phyloP scores from a whole-genome alignment of 2,888 invertebrate species.

The Drosophila merina region DNA sequence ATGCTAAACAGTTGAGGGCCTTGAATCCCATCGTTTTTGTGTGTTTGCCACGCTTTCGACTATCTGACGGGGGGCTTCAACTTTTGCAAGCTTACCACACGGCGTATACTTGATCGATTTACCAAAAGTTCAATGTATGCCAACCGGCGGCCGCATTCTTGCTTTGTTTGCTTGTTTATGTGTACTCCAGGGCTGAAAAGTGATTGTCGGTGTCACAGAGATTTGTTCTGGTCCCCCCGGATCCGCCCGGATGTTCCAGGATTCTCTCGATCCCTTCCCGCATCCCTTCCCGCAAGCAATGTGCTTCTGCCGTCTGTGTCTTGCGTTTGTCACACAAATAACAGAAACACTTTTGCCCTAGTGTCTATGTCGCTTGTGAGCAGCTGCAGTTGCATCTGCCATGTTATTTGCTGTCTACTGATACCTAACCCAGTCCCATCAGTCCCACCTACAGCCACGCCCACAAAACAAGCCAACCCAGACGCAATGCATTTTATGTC shows the following conservation, averaged over 20 bases:
- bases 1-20: slow-evolving; percentile 63
- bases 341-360: slow-evolving; percentile 56
- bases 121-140: slow-evolving; percentile 58
- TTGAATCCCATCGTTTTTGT: slow-evolving; percentile 38
- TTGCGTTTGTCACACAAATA: slow-evolving; percentile 64
- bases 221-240: slow-evolving; percentile 38
- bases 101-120: slow-evolving; percentile 73
- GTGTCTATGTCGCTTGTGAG: slow-evolving; percentile 20
- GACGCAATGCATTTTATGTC: slow-evolving; percentile 74
- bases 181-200: slow-evolving; percentile 50
- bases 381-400: slow-evolving; percentile 32
- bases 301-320: slow-evolving; percentile 30
- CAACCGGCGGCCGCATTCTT: slow-evolving; percentile 33
- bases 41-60: slow-evolving; percentile 44
- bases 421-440: slow-evolving; percentile 26
- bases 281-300: not conserved
- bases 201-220: slow-evolving; percentile 62
- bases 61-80: slow-evolving; percentile 13
- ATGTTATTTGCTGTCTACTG: slow-evolving; percentile 58
- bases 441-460: slow-evolving; percentile 40
- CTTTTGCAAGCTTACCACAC: slow-evolving; percentile 32
- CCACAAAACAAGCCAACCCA: slow-evolving; percentile 57
- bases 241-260: not conserved
- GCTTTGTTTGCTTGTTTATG: slow-evolving; percentile 50
- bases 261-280: not conserved